Conservation (phyloP, 2,888 invertebrate species). For the Oligia fasciuncula region DNA sequence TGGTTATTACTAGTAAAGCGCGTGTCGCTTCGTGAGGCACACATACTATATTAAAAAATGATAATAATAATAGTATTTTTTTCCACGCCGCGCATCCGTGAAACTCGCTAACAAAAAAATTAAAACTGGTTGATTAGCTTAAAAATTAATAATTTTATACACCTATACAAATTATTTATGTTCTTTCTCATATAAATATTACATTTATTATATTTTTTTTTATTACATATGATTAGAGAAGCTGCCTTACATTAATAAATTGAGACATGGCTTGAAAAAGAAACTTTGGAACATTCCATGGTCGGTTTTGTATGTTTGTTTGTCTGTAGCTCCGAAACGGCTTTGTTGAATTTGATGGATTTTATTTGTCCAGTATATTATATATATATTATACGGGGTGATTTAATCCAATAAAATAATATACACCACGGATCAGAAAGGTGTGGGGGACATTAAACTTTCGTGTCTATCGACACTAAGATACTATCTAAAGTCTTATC, state of each 20-base stretch:
- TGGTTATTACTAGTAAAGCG: neutral
- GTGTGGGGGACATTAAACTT: neutral
- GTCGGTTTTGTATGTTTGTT: constrained; percentile 8
- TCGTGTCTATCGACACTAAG: no score
- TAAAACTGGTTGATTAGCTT: constrained; percentile 38
- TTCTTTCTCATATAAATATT: constrained; percentile 61
- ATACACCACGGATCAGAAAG: neutral
- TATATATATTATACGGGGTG: neutral
- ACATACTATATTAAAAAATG: neutral
- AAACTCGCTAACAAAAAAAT: constrained; percentile 30
- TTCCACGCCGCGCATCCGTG: neutral
- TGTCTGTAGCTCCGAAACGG: neutral
- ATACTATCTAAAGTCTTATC: no score
- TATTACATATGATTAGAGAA: constrained; percentile 48
- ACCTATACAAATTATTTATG: constrained; percentile 59
- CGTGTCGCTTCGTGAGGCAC: neutral
- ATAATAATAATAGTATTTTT: neutral
- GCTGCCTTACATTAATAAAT: constrained; percentile 59
- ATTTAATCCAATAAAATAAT: neutral
- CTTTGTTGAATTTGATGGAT: neutral
- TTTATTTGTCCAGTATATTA: neutral
- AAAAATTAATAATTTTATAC: constrained; percentile 58
- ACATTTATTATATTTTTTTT: constrained; percentile 54
- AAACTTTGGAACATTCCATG: constrained; percentile 10
- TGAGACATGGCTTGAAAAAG: constrained; percentile 40